Evolutionary conservation across 1,140 invertebrate species (phyloP).

Genomic region (Drosophila navojoa): DNA sequence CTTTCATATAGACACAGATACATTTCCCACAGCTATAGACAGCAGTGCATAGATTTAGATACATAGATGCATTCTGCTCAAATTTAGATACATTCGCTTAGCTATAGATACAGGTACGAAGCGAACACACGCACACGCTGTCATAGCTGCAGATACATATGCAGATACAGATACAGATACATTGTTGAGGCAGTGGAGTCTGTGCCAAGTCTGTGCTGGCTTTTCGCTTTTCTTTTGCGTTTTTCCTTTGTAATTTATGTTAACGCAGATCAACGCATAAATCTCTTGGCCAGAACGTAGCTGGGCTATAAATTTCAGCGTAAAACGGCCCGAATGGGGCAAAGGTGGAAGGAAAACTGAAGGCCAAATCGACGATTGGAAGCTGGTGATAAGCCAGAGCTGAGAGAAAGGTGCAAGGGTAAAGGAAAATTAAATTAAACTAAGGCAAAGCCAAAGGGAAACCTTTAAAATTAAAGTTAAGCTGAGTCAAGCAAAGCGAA

Average conservation of each 20-base stretch:
- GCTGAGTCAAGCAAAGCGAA: conserved; percentile 5
- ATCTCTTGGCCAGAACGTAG: conserved; percentile 59
- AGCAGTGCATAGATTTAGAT: no score
- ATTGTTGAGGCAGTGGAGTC: conserved; percentile 10
- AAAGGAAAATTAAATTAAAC: neutral
- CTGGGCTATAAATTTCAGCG: conserved; percentile 44
- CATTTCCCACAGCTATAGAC: no score
- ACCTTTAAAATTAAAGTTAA: neutral
- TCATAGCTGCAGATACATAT: no score
- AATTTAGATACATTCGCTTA: no score
- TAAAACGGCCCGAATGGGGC: conserved; percentile 29
- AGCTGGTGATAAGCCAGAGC: conserved; percentile 22
- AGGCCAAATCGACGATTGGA: conserved; percentile 32
- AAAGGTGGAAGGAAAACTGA: conserved; percentile 28
- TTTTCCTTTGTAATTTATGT: conserved; percentile 65
- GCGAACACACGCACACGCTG: no score
- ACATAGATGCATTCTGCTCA: no score
- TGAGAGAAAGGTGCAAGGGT: neutral
- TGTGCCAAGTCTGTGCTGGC: conserved; percentile 43
- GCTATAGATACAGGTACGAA: no score
- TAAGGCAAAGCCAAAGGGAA: neutral
- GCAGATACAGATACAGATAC: neutral
- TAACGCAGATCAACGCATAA: conserved; percentile 73
- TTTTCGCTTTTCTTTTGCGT: conserved; percentile 15
- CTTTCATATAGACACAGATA: no score